Evolutionary conservation across 1,140 invertebrate species (phyloP), one percentile per base, ranked within the genome.

Genomic region (Mamestra configurata): DNA sequence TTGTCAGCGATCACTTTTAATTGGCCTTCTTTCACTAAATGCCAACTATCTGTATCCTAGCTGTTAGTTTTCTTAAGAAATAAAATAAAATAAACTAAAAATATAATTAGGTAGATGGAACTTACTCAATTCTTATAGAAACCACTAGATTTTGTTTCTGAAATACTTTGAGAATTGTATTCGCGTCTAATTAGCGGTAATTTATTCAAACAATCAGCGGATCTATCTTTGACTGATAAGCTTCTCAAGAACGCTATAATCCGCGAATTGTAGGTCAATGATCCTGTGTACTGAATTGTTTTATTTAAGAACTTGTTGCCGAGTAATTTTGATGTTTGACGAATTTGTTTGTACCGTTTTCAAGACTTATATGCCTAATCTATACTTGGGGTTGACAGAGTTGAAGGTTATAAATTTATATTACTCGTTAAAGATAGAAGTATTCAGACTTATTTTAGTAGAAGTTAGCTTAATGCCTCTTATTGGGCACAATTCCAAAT

Each of bases 151-250:
- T 22, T 13, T 24, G 35, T 73, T 20, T 37, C 27, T 7, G n/a
- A n/a, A 35, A 53, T 8, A 51, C 35, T 71, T 15, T 22, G 18
- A 55, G 51, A 57, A 43, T 73, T 11, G 20, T 4, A 35, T 73
- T 18, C 18, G 10, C 22, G 18, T 37, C 13, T 55, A 73, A 73
- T 57, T 73, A 57, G 27, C 51, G 27, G 18, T 73, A 73, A 73
- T 57, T 72, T 73, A 73, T 73, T 37, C 53, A 35, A 37, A 55
- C 46, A 35, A 73, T 73, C 71, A 73, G 49, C 15, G n/a, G 27
- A 73, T 55, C 70, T 57, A 73, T 73, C 35, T 73, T 73, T 57
- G 71, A 57, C 51, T 73, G 71, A 73, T 73, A 73, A 73, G 71
- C 20, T 57, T 71, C n/a, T 57, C 8, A 10, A 20, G 15, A 37